These are phyloP conservation scores for Dexiosoma caninum DNA, from an alignment of 2,888 invertebrate genomes.

Conservation along the genomic window DNA sequence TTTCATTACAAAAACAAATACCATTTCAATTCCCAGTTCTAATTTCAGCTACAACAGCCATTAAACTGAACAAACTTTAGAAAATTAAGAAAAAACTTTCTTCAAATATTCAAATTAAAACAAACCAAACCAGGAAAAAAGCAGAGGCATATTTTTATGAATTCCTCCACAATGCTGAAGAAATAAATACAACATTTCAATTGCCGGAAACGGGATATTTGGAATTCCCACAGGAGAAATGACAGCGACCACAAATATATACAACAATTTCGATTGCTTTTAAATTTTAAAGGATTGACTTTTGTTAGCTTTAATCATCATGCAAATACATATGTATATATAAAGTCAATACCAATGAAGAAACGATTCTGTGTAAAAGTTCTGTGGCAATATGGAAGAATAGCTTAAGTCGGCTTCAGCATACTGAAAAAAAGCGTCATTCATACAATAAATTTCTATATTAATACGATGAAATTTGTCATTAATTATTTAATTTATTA, in stretches of 20 bases:
- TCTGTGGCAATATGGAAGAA: no score
- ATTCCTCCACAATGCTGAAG: not conserved
- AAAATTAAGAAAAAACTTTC: not conserved
- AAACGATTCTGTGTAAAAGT: no score
- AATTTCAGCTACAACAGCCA: conserved; percentile 1
- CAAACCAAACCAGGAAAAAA: not conserved
- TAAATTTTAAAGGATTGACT: not conserved
- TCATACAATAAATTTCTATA: no score
- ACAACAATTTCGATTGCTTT: conserved; percentile 29
- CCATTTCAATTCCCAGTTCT: conserved; percentile 21
- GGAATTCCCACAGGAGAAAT: not conserved
- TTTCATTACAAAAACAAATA: not conserved
- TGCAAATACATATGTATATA: not conserved
- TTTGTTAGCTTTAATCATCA: not conserved
- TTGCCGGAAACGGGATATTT: not conserved
- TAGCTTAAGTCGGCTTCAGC: no score
- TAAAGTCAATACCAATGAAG: not conserved
- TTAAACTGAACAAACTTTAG: conserved; percentile 10
- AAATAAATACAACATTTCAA: not conserved
- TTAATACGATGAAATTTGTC: no score
- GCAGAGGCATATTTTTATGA: not conserved
- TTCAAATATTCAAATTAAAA: not conserved
- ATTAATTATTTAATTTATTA: no score
- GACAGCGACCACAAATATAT: not conserved
- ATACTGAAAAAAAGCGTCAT: no score